Percentiles rank a stretch among this genome's conserved stretches.
Conservation (phyloP, 1,140 invertebrate genomes). For the Ceratina australensis region DNA sequence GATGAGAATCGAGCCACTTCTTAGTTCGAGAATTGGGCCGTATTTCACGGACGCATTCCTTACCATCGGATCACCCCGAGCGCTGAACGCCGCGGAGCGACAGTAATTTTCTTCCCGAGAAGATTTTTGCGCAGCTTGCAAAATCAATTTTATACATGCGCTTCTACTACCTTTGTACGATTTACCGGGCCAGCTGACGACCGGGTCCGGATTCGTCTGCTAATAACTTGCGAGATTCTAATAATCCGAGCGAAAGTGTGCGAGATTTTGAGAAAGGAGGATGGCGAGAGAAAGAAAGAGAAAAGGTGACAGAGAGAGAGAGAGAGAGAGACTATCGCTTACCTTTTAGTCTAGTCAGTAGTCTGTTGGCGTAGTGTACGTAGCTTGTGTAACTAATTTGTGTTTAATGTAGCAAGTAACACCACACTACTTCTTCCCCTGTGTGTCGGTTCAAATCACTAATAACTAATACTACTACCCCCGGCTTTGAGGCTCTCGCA, state of each 20-base stretch:
- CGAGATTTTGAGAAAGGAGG: not conserved
- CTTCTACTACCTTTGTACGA: not conserved
- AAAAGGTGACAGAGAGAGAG: not conserved
- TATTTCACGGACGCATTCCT: not conserved
- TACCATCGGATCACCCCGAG: not conserved
- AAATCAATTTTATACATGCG: not conserved
- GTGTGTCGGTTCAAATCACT: constrained; percentile 77
- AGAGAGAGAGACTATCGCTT: constrained; percentile 41
- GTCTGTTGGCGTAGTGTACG: constrained; percentile 67
- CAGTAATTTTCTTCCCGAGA: not conserved
- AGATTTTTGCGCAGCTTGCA: constrained; percentile 6
- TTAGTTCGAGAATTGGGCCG: not conserved
- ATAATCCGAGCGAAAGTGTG: not conserved
- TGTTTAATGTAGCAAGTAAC: constrained; percentile 79
- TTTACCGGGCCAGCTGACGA: too few relatives aligned
- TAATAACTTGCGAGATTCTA: constrained; percentile 15
- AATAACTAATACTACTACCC: constrained; percentile 76
- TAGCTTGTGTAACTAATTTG: constrained; percentile 80
- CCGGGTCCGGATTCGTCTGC: not conserved
- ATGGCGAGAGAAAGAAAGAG: not conserved
- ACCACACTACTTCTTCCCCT: constrained; percentile 73
- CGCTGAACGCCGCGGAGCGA: not conserved
- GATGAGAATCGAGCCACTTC: constrained; percentile 7
- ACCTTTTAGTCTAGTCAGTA: constrained; percentile 60
- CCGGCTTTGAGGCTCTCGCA: constrained; percentile 73